Percentiles rank a stretch among this genome's conserved stretches.
Evolutionary conservation across 2,888 invertebrate genomes (phyloP).

Genomic region (Maniola hyperantus): DNA sequence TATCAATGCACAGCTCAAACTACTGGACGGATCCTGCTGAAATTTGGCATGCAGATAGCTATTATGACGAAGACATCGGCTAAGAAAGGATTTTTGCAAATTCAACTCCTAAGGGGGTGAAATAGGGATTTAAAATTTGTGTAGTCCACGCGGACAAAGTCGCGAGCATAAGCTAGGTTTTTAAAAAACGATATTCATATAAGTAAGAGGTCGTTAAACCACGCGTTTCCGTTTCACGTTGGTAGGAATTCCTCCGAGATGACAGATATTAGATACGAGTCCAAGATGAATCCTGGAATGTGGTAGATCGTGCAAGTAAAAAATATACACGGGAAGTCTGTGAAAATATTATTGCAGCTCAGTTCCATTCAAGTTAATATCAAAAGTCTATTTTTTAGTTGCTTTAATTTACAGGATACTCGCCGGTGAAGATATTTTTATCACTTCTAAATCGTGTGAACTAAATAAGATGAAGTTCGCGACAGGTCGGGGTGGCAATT

Average conservation of each 20-base stretch:
- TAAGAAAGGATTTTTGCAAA: no score
- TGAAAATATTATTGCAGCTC: conserved; percentile 29
- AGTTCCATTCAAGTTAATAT: conserved; percentile 13
- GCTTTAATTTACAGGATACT: conserved; percentile 11
- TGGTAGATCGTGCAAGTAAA: conserved; percentile 15
- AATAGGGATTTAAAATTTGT: no score
- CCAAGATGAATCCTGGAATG: conserved; percentile 17
- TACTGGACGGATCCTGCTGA: no score
- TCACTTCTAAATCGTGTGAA: conserved; percentile 5
- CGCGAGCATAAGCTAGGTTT: no score
- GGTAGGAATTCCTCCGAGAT: conserved; percentile 25
- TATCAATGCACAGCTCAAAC: no score
- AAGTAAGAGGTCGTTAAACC: conserved; percentile 12
- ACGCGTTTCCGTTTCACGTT: conserved; percentile 20
- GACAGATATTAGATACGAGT: conserved; percentile 21
- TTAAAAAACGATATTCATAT: neutral
- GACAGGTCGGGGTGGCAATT: no score
- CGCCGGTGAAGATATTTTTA: conserved; percentile 11
- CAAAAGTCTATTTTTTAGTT: conserved; percentile 1
- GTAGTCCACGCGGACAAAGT: no score
- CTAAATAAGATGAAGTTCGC: neutral
- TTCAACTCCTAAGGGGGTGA: no score
- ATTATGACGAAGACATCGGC: no score
- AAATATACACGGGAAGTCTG: conserved; percentile 26
- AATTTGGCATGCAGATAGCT: no score